Base-by-base conservation (phyloP, 2,888 invertebrate species). In the Hololepta plana region DNA sequence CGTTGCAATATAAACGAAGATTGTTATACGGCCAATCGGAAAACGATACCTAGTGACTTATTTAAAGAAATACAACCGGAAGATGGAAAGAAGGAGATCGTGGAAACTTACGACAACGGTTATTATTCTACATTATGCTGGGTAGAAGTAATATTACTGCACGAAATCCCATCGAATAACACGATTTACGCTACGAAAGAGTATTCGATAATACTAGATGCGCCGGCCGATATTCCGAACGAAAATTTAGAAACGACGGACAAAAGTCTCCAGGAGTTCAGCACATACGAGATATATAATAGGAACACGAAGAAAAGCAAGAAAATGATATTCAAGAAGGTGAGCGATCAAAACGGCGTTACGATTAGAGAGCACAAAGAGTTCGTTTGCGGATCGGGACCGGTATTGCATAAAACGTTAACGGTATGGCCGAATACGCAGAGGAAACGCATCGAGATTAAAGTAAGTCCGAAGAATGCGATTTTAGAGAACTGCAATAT, bases 21-120 rank as follows among this genome's bases (percentile, higher is more conserved):
- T n/a, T n/a, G n/a, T n/a, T n/a, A n/a, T n/a, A n/a, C n/a, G n/a
- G n/a, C n/a, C n/a, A n/a, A n/a, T n/a, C n/a, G n/a, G n/a, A 17
- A 17, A 17, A 15, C 8, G n/a, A 8, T 11, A 4, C 4, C 15
- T 11, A 14, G 4, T 12, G 28, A 26, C 17, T 14, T 32, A 9
- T 32, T 32, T 20, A 8, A 15, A 10, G 24, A 30, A 11, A 15
- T 27, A 20, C 12, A 53, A 17, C 38, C 53, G 19, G 48, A 53
- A 1, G 7, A 17, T 9, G 23, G 19, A 12, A 12, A 21, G 15
- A 21, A 25, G 11, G 16, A 22, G 10, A 20, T 29, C 9, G 27
- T 8, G 12, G 29, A 28, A 26, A 11, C 23, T n/a, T 15, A 29
- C n/a, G 27, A 37, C 25, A 31, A 27, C 15, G 34, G 33, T 15